Base-by-base conservation (phyloP, 2,797 vertebrate species). In the Myripristis jacobus region DNA sequence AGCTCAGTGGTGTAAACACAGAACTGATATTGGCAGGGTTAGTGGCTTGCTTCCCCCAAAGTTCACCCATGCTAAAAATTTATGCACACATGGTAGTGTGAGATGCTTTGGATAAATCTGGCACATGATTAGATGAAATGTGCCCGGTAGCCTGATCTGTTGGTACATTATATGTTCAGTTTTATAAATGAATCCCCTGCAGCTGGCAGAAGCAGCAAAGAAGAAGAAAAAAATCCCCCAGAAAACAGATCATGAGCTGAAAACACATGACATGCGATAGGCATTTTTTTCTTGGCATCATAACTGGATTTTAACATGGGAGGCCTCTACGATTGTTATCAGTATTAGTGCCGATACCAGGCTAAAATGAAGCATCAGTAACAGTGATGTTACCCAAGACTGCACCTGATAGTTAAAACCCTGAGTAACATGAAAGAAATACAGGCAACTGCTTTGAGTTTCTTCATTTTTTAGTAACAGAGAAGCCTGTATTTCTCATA, bases 51-150 rank as follows among this genome's bases (percentile, higher is more conserved):
- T 41, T 70, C 63, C 51, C 73, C 73, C 41, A 61, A 68, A 66
- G 66, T 74, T 66, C 60, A 47, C 55, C 31, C 50, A 47, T 34
- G 47, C 36, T 64, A 51, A 18, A 29, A 25, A 73, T 73, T n/a
- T 52, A 75, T 76, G 61, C 66, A 38, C 25, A 64, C 53, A 46
- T 60, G 70, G 57, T 29, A 47, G 79, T 61, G 64, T 55, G 66
- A 50, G 24, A 51, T 9, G 51, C 34, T 66, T 54, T 54, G 60
- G 66, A 25, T 62, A 21, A 71, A 76, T 76, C 76, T 25, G 64
- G 55, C 61, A 47, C 31, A 18, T 70, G 53, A 68, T 72, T 43
- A 52, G 46, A 34, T 79, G 9, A 50, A 8, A 43, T 59, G 53
- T 77, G 70, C 61, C 61, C 31, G 13, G 65, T 1, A 41, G 61